Conservation (phyloP, 2,797 vertebrate genomes). For the Diplodus sargus region DNA sequence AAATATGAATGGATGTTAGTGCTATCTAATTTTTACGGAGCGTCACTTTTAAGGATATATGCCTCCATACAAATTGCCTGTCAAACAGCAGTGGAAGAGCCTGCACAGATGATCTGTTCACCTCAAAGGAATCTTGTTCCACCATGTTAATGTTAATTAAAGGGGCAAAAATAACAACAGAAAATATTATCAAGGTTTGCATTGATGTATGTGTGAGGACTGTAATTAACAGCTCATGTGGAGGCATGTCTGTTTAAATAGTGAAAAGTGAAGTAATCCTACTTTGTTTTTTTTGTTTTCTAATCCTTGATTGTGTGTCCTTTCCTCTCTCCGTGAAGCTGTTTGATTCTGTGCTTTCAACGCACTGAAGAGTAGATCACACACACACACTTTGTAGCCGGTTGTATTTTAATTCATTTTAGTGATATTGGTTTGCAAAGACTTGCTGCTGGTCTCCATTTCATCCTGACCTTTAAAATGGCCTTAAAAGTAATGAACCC, state of each 20-base stretch:
- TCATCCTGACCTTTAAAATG: slow-evolving; percentile 85
- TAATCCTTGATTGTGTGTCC: slow-evolving; percentile 75
- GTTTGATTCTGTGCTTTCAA: slow-evolving; percentile 58
- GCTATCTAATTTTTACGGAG: slow-evolving; percentile 29
- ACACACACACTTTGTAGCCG: slow-evolving; percentile 83
- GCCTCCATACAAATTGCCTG: slow-evolving; percentile 39
- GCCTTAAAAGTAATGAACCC: slow-evolving; percentile 92
- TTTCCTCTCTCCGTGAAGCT: slow-evolving; percentile 73
- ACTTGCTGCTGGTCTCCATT: slow-evolving; percentile 85
- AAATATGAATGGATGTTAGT: slow-evolving; percentile 35
- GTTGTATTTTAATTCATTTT: slow-evolving; percentile 83
- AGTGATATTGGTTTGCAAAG: slow-evolving; percentile 83
- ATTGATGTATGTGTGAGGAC: slow-evolving; percentile 30
- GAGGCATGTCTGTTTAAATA: slow-evolving; percentile 58
- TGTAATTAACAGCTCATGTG: slow-evolving; percentile 38
- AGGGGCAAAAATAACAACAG: slow-evolving; percentile 18
- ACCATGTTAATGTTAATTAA: slow-evolving; percentile 15
- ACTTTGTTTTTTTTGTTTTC: slow-evolving; percentile 13
- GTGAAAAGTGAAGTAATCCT: slow-evolving; percentile 81
- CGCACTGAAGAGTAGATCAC: slow-evolving; percentile 55
- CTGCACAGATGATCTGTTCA: slow-evolving; percentile 6
- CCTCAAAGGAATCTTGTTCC: background rate
- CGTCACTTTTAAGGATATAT: slow-evolving; percentile 49
- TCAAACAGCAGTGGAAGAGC: slow-evolving; percentile 9
- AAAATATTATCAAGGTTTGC: slow-evolving; percentile 14